These are phyloP conservation scores for Pelodiscus sinensis DNA, from an alignment of 2,113 vertebrate species.

Conservation along the genomic window DNA sequence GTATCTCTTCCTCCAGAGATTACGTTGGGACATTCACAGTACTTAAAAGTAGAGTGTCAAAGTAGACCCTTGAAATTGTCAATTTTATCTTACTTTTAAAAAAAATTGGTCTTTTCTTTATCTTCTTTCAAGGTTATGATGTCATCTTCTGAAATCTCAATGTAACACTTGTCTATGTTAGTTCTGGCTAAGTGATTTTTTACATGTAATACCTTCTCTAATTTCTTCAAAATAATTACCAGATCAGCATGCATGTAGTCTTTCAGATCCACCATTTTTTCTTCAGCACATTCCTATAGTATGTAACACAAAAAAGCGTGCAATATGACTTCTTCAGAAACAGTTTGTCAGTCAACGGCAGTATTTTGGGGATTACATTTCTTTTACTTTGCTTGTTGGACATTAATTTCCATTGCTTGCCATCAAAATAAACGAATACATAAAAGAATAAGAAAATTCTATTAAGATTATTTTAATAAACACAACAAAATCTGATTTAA, in stretches of 20 bases:
- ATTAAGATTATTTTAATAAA: not conserved
- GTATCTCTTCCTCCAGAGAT: not conserved
- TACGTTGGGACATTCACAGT: not conserved
- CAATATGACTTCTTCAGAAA: slow-evolving; percentile 1
- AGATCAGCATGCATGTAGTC: not conserved
- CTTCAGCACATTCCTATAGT: not conserved
- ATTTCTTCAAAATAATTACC: slow-evolving; percentile 5
- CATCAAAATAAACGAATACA: not conserved
- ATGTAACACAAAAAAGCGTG: not conserved
- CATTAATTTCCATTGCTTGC: not conserved
- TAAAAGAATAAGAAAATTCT: not conserved
- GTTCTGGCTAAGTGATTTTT: not conserved
- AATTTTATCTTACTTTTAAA: not conserved
- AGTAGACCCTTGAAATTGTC: not conserved
- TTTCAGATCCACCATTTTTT: not conserved
- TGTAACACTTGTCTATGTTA: not conserved
- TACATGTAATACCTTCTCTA: not conserved
- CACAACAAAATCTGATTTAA: not conserved
- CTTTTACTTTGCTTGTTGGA: not conserved
- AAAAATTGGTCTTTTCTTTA: not conserved
- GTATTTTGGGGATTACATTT: not conserved
- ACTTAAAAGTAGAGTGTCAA: not conserved
- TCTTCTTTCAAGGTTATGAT: not conserved
- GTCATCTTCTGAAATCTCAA: not conserved
- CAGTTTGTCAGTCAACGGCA: not conserved